Evolutionary conservation across 2,113 vertebrate genomes (phyloP).

Genomic region (Ploceus nigricollis): DNA sequence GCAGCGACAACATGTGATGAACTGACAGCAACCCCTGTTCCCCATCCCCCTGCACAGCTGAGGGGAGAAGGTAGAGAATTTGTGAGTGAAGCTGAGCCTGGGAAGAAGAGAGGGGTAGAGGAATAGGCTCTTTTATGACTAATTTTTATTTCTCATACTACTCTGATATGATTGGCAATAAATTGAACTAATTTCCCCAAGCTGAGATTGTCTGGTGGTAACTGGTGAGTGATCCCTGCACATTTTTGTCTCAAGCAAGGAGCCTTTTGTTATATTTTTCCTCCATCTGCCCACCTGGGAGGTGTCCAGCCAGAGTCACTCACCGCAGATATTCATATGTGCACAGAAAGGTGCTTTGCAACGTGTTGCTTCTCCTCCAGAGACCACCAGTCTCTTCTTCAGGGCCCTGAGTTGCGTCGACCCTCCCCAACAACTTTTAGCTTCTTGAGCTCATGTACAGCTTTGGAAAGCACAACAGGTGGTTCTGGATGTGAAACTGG

Average conservation of each 20-base stretch:
- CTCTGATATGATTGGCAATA: neutral
- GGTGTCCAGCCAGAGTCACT: neutral
- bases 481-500: neutral
- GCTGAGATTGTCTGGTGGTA: fast-evolving
- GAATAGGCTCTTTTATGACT: neutral
- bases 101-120: neutral
- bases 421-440: neutral
- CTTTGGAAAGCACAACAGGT: neutral
- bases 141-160: neutral
- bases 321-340: neutral
- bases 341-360: neutral
- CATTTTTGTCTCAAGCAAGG: neutral
- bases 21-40: neutral
- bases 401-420: fast-evolving
- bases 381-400: neutral
- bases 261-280: neutral
- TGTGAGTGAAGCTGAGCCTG: neutral
- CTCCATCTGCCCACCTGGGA: neutral
- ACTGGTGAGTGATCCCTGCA: neutral
- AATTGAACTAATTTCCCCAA: neutral
- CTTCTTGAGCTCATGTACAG: neutral
- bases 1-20: neutral
- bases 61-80: neutral
- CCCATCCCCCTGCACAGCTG: neutral
- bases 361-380: neutral